Conservation (phyloP, 2,113 vertebrate species). For the Probosciger aterrimus region DNA sequence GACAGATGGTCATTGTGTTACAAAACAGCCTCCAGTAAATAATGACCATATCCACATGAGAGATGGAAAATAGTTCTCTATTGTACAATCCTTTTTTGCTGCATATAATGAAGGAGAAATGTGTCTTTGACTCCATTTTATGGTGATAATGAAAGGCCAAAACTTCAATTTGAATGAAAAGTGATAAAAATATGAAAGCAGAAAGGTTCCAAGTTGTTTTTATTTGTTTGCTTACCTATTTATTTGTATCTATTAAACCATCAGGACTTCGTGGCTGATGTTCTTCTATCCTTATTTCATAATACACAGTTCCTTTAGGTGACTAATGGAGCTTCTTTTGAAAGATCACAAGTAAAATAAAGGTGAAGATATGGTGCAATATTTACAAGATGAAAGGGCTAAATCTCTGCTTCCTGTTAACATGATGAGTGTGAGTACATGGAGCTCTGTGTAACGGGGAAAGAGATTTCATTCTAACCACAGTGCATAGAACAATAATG, state of each 20-base stretch:
- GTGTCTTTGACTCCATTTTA: neutral
- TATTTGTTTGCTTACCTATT: neutral
- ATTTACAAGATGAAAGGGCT: neutral
- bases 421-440: neutral
- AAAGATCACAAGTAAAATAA: neutral
- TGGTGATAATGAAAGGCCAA: neutral
- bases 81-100: neutral
- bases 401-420: neutral
- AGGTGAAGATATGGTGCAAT: neutral
- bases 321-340: neutral
- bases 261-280: neutral
- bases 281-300: neutral
- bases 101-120: neutral
- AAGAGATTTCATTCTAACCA: neutral
- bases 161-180: neutral
- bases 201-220: neutral
- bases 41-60: slow-evolving; percentile 47
- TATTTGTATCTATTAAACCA: neutral
- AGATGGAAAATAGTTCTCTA: slow-evolving; percentile 38
- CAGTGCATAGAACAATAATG: neutral
- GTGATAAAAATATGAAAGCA: neutral
- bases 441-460: neutral
- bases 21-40: slow-evolving; percentile 50
- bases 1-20: slow-evolving; percentile 58
- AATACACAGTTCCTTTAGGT: neutral